Base-by-base conservation (phyloP, 2,888 invertebrate species). In the Drosophila greeni region DNA sequence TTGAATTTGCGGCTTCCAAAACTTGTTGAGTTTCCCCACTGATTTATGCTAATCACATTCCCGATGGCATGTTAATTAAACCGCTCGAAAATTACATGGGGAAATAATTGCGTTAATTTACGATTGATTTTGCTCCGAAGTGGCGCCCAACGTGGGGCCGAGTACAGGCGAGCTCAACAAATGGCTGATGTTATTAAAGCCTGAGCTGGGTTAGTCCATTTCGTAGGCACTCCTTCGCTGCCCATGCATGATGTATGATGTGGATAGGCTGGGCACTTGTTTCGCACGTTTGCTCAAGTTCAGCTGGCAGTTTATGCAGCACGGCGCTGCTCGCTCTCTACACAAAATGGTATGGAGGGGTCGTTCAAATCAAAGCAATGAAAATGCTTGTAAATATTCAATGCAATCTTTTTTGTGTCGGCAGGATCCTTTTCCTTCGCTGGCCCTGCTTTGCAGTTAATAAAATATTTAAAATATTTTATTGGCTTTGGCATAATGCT, bases 361-460 rank as follows among this genome's bases (percentile, higher is more conserved):
- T 82, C 80, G 77, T 74, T 75, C 62, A 84, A 76, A 81, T 82
- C 75, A 85, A 85, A 82, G 86, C 81, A 79, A 82, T 85, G 84
- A 86, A 86, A 86, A 86, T 86, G 86, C 86, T 83, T 85, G 86
- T 86, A 82, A 86, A 85, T 82, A 74, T 76, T 74, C 74, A 82
- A 75, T 81, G 76, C 82, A 80, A 74, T 80, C 70, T 72, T 48
- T 59, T 62, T 39, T 52, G 56, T 40, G 58, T 48, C 37, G 62
- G 66, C 45, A 24, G 45, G 36, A 26, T 42, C 53, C 52, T 52
- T 56, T 56, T 62, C 47, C 37, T 62, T 48, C 45, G 69, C 75
- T 70, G 64, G 69, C 68, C 71, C 70, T 70, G 73, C 68, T 74
- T 75, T 82, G 83, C 78, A 72, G 70, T 73, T 72, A 69, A 78